Evolutionary conservation across 1,140 invertebrate genomes (phyloP).

Genomic region (Saccostrea glomerata): DNA sequence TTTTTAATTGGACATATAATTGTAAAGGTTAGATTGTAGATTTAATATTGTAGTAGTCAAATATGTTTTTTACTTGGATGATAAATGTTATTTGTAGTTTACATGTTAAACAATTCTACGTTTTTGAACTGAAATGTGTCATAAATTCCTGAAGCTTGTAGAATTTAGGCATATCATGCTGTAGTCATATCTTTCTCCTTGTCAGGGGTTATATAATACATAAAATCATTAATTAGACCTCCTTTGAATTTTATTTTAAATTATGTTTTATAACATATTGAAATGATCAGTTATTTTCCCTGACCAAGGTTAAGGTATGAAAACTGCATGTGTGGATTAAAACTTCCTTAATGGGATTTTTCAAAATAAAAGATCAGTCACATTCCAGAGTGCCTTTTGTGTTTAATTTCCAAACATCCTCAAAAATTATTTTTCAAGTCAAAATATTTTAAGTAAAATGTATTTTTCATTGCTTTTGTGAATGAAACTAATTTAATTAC

Average conservation of each 20-base stretch:
- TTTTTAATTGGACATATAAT: not conserved
- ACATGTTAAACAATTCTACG: not conserved
- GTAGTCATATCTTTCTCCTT: slow-evolving; percentile 12
- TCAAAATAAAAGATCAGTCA: too few species aligned
- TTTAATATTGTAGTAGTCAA: not conserved
- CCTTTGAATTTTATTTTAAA: not conserved
- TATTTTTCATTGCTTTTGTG: not conserved
- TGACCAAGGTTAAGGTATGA: slow-evolving; percentile 40
- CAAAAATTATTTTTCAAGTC: not conserved
- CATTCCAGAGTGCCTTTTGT: not conserved
- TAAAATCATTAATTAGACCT: not conserved
- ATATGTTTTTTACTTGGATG: not conserved
- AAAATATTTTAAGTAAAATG: not conserved
- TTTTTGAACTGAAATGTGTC: not conserved
- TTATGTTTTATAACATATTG: not conserved
- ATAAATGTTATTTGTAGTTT: not conserved
- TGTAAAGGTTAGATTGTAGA: not conserved
- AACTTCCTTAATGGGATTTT: not conserved
- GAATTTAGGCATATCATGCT: slow-evolving; percentile 16
- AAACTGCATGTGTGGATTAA: slow-evolving; percentile 37
- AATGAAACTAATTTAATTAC: not conserved
- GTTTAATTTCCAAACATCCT: not conserved
- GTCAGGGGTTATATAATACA: not conserved
- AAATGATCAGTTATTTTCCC: slow-evolving; percentile 10
- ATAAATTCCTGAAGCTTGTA: not conserved